A percentile compares a stretch with the other conserved stretches of the same genome.
phyloP scores from a whole-genome alignment of 2,797 vertebrate genomes.

The Parauchenoglanis punctatus region DNA sequence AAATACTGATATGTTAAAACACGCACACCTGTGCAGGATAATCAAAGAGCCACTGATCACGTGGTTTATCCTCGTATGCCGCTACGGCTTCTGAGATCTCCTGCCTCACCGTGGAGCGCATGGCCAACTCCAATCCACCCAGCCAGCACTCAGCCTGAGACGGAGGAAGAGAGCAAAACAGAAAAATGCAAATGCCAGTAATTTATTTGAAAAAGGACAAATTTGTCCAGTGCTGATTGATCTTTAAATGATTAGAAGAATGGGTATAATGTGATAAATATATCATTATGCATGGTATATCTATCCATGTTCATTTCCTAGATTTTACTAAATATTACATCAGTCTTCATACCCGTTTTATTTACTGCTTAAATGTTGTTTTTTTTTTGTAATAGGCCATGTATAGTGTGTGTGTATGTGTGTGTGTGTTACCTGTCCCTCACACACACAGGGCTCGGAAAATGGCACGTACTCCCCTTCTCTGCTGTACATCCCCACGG shows the following conservation, averaged over 20 bases:
- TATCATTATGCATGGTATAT: not conserved
- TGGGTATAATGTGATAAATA: not conserved
- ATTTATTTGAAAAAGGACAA: not conserved
- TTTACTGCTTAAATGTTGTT: not conserved
- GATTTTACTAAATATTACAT: not conserved
- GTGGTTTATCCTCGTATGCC: conserved; percentile 76
- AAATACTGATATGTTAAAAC: not conserved
- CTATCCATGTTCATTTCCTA: not conserved
- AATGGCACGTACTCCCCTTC: conserved; percentile 78
- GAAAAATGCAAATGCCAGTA: not conserved
- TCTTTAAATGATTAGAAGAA: not conserved
- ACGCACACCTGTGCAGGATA: conserved; percentile 72
- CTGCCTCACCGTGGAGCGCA: conserved; percentile 71
- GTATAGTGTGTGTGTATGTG: conserved; percentile 10
- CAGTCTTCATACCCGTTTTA: not conserved
- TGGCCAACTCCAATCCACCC: conserved; percentile 69
- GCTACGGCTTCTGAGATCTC: conserved; percentile 76
- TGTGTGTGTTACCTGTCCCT: conserved; percentile 69
- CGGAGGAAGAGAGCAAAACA: conserved; percentile 2
- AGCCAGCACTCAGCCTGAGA: conserved; percentile 73
- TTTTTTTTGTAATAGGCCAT: not conserved
- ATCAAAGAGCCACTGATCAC: conserved; percentile 77
- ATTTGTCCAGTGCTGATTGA: not conserved
- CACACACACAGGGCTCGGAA: conserved; percentile 72
- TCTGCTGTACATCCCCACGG: conserved; percentile 79